These are phyloP conservation scores for Pseudotriccus pelzelni DNA, from an alignment of 2,797 vertebrate species.

Conservation along the genomic window DNA sequence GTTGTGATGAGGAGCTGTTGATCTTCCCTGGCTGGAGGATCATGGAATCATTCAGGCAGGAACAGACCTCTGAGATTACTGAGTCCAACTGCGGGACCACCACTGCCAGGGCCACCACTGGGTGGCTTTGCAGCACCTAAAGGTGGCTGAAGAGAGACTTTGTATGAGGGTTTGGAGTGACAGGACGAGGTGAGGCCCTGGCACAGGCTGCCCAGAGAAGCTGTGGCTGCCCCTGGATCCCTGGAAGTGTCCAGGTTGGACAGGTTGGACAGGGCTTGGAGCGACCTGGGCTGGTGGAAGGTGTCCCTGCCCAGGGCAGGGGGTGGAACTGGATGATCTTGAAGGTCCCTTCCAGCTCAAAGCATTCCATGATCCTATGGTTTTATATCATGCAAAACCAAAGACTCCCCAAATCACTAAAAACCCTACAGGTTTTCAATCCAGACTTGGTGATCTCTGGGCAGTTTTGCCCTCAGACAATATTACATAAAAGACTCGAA, in stretches of 20 bases:
- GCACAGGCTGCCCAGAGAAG: not conserved
- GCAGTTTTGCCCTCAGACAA: not conserved
- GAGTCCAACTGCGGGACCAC: not conserved
- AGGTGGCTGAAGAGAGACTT: not conserved
- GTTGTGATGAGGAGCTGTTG: not conserved
- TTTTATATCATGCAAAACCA: not conserved
- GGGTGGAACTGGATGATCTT: not conserved
- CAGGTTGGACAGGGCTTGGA: rapidly evolving
- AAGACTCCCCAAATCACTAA: not conserved
- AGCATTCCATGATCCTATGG: not conserved
- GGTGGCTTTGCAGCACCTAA: not conserved
- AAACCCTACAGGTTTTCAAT: not conserved
- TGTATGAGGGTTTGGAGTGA: not conserved
- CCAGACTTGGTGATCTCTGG: rapidly evolving
- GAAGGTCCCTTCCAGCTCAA: not conserved
- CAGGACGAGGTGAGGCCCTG: not conserved
- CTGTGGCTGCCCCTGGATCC: not conserved
- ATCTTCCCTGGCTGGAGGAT: rapidly evolving
- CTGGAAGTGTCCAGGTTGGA: not conserved
- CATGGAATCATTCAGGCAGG: not conserved
- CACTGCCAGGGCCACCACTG: not conserved
- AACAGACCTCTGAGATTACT: not conserved
- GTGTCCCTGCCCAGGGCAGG: not conserved
- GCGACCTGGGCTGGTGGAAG: rapidly evolving
- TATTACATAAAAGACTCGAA: not conserved